A percentile compares a stretch with the other conserved stretches of the same genome.
Evolutionary conservation across 2,797 vertebrate genomes (phyloP).

Genomic region (Bradypodion ventrale): DNA sequence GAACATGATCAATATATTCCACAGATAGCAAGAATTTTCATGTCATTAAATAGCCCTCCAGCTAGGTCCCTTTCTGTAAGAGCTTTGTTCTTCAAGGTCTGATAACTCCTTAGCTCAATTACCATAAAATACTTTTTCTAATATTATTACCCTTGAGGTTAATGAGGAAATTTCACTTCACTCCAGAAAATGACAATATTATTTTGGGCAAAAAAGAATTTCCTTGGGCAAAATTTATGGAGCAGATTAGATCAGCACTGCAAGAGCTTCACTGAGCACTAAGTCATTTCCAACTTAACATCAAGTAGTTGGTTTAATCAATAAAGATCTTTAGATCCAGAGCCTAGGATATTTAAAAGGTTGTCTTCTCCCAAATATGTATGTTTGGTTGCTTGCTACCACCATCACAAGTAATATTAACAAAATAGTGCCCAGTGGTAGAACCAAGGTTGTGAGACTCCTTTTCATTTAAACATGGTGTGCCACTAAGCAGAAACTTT

Average conservation of each 20-base stretch:
- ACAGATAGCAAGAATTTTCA: neutral
- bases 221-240: neutral
- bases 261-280: neutral
- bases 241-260: neutral
- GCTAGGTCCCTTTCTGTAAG: neutral
- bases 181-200: neutral
- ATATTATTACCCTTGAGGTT: neutral
- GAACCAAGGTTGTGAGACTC: neutral
- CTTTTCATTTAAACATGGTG: neutral
- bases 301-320: neutral
- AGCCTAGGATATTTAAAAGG: neutral
- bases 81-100: neutral
- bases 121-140: neutral
- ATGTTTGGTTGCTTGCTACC: neutral
- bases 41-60: neutral
- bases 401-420: neutral
- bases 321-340: neutral
- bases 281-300: neutral
- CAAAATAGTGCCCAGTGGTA: neutral
- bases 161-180: neutral
- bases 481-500: neutral
- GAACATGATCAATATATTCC: conserved; percentile 10
- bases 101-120: neutral
- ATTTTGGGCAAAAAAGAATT: neutral
- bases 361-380: neutral